These are phyloP conservation scores for Hapalemur alaotrensis DNA, from an alignment of 2,797 vertebrate genomes.

Conservation along the genomic window DNA sequence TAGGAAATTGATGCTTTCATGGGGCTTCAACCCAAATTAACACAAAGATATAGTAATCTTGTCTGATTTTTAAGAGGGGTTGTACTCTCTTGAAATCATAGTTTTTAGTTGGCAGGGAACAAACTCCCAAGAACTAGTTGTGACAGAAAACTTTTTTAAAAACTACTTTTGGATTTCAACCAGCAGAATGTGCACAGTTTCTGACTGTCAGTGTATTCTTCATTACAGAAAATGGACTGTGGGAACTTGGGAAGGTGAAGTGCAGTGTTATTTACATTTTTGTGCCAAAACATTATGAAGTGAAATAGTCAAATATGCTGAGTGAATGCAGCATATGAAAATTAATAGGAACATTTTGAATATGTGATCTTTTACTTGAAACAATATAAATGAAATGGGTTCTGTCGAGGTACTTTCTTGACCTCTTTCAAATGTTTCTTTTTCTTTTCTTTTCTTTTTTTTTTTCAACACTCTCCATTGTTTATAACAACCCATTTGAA, in stretches of 20 bases:
- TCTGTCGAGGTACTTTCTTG: slow-evolving; percentile 58
- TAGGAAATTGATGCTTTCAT: neutral
- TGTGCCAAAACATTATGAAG: slow-evolving; percentile 76
- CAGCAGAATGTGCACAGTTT: slow-evolving; percentile 66
- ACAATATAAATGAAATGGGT: slow-evolving; percentile 65
- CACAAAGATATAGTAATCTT: neutral
- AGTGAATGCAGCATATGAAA: slow-evolving; percentile 69
- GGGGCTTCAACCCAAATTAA: slow-evolving; percentile 1
- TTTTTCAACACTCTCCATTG: neutral
- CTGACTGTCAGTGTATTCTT: slow-evolving; percentile 65
- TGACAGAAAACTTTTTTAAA: slow-evolving; percentile 65
- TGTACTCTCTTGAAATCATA: slow-evolving; percentile 4
- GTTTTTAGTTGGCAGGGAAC: slow-evolving; percentile 44
- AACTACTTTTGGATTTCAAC: slow-evolving; percentile 59
- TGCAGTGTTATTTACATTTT: slow-evolving; percentile 79
- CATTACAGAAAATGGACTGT: slow-evolving; percentile 62
- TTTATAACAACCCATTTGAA: slow-evolving; percentile 61
- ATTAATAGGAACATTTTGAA: slow-evolving; percentile 80
- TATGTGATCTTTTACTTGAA: slow-evolving; percentile 72
- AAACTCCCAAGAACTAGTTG: slow-evolving; percentile 69
- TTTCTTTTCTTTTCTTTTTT: neutral
- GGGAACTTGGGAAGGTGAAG: slow-evolving; percentile 63
- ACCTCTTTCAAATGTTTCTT: slow-evolving; percentile 64
- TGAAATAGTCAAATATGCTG: slow-evolving; percentile 66
- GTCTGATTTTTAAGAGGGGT: slow-evolving; percentile 45